Base-by-base conservation (phyloP, 2,113 vertebrate species). In the Calyptomena viridis region DNA sequence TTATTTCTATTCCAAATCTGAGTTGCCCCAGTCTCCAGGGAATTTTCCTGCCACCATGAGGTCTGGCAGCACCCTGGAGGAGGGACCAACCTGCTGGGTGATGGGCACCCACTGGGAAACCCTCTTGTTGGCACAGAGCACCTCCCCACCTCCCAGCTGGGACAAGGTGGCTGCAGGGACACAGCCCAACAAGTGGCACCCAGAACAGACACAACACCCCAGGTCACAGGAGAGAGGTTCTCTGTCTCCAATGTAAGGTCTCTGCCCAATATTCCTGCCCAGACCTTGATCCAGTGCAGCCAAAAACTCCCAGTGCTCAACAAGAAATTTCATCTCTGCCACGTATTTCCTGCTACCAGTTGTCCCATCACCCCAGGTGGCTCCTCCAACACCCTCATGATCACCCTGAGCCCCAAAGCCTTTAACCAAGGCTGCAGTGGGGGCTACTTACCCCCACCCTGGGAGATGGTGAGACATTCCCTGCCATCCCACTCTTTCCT, bases 401-500 rank as follows among this genome's bases (percentile, higher is more conserved):
- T 33, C 59, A 20, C 25, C 8, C 30, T 2, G 1, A 47, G 59
- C 27, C 35, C 25, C 44, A 55, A 6, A 60, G 3, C 12, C 40
- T 66, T 69, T 19, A 35, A 22, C 42, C 3, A 9, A 35, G 1
- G 7, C 30, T 28, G 18, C 59, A 37, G 21, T 1, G 11, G n/a
- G 55, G 22, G 46, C 56, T 40, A 22, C 6, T 35, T n/a, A 3
- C 8, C 30, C 21, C 25, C 1, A 1, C 4, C 31, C 58, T 0
- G 0, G 49, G 7, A 14, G 31, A 39, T 9, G 8, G 30, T 2
- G 1, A 64, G 63, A 37, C 2, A 7, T 22, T 12, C 50, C 28
- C 18, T 3, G 28, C 50, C 78, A 40, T 2, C 39, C 87, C 19
- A 1, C 27, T 4, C 0, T 2, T 33, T 58, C 66, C 79, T 47